Conservation (phyloP, 2,888 invertebrate species). For the Acrobasis suavella region DNA sequence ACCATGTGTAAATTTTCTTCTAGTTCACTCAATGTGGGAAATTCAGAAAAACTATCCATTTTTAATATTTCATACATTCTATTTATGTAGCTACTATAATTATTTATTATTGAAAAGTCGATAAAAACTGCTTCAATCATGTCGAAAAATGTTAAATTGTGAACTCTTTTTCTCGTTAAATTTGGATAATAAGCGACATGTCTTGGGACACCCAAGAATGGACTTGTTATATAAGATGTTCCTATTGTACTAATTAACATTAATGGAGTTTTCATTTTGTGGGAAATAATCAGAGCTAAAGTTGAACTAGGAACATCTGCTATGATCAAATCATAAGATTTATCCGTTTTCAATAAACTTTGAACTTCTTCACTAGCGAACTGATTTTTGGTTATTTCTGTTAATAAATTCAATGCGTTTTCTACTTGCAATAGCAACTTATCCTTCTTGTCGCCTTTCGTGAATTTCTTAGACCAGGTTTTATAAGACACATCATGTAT, state of each 20-base stretch:
- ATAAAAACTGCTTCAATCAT: slow-evolving; percentile 26
- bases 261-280: background rate
- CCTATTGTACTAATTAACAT: background rate
- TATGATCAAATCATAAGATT: background rate
- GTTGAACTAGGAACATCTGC: background rate
- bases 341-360: background rate
- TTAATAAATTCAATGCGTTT: background rate
- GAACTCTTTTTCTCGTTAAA: background rate
- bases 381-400: background rate
- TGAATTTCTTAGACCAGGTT: background rate
- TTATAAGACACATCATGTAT: background rate
- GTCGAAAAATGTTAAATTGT: slow-evolving; percentile 1
- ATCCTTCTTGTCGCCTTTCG: background rate
- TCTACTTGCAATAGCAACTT: background rate
- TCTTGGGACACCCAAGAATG: background rate
- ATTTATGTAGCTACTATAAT: slow-evolving; percentile 9
- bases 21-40: slow-evolving; percentile 38
- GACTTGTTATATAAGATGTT: background rate
- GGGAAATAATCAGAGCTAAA: background rate
- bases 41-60: slow-evolving; percentile 29
- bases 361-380: background rate
- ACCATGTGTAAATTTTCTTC: slow-evolving; percentile 44
- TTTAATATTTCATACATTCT: slow-evolving; percentile 32
- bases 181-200: background rate
- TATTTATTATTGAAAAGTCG: slow-evolving; percentile 26